Percentiles rank a stretch among this genome's conserved stretches.
These are phyloP conservation scores for Nesidiocoris tenuis DNA, from an alignment of 2,888 invertebrate species.

Conservation along the genomic window DNA sequence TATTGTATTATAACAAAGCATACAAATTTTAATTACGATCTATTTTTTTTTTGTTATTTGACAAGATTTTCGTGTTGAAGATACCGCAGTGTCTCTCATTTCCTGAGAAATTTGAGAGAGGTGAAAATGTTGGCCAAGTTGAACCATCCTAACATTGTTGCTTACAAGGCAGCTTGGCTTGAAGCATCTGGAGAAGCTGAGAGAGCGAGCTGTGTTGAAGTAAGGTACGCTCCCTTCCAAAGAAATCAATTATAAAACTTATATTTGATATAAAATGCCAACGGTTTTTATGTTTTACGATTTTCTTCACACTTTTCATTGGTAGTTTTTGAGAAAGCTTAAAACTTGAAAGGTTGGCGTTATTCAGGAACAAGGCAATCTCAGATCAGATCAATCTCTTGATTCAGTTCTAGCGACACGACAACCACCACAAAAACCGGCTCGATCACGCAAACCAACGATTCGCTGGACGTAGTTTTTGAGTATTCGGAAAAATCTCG, in stretches of 20 bases:
- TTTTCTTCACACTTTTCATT: too few species aligned
- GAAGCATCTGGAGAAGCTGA: slow-evolving; percentile 58
- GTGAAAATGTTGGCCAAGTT: slow-evolving; percentile 77
- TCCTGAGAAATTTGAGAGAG: slow-evolving; percentile 69
- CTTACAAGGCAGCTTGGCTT: slow-evolving; percentile 81
- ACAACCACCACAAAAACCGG: background rate
- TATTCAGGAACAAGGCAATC: too few species aligned
- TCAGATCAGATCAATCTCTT: background rate
- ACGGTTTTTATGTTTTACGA: background rate
- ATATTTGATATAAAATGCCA: too few species aligned
- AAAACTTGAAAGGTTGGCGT: too few species aligned
- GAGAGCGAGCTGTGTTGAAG: slow-evolving; percentile 26
- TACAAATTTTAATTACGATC: too few species aligned
- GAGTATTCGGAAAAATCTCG: slow-evolving; percentile 33
- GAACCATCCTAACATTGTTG: slow-evolving; percentile 76
- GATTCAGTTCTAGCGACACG: background rate
- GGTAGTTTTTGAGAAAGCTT: background rate
- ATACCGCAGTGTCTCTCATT: slow-evolving; percentile 64
- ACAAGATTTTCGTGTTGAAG: slow-evolving; percentile 54
- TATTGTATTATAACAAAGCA: too few species aligned
- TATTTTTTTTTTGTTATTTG: too few species aligned
- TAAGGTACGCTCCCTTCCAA: slow-evolving; percentile 18
- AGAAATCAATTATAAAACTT: too few species aligned
- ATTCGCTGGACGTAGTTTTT: slow-evolving; percentile 47
- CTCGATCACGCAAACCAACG: slow-evolving; percentile 29